These are phyloP conservation scores for Cheumatopsyche charites DNA, from an alignment of 1,140 invertebrate species.

Conservation along the genomic window DNA sequence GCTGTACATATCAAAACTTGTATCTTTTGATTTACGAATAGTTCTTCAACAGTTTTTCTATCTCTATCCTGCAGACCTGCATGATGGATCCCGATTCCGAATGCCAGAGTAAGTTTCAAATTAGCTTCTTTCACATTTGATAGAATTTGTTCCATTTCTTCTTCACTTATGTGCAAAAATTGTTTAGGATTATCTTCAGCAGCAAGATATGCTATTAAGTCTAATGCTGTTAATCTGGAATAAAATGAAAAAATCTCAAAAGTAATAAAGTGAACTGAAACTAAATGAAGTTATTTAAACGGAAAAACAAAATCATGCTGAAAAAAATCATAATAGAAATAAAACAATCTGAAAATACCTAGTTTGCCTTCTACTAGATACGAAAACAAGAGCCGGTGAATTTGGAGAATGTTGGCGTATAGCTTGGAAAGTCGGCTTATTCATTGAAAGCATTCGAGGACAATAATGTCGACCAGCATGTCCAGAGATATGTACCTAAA, in stretches of 20 bases:
- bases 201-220: slow-evolving; percentile 93
- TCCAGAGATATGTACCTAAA: slow-evolving; percentile 71
- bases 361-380: slow-evolving; percentile 97
- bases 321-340: neutral
- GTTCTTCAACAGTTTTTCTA: slow-evolving; percentile 88
- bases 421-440: slow-evolving; percentile 96
- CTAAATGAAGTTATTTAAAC: no score
- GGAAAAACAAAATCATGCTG: no score
- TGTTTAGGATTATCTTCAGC: slow-evolving; percentile 92
- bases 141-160: slow-evolving; percentile 80
- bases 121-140: slow-evolving; percentile 86
- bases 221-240: slow-evolving; percentile 87
- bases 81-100: slow-evolving; percentile 99
- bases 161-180: slow-evolving; percentile 89
- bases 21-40: slow-evolving; percentile 97
- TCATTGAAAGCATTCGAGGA: slow-evolving; percentile 99
- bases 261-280: no score
- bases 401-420: slow-evolving; percentile 90
- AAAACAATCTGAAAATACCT: slow-evolving; percentile 51
- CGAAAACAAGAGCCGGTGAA: slow-evolving; percentile 94
- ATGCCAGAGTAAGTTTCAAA: slow-evolving; percentile 91
- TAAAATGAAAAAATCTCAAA: no score
- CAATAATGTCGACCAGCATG: slow-evolving; percentile 98
- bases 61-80: slow-evolving; percentile 93
- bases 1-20: slow-evolving; percentile 96